Conservation (phyloP, 2,888 invertebrate species). For the Hipparchia semele region DNA sequence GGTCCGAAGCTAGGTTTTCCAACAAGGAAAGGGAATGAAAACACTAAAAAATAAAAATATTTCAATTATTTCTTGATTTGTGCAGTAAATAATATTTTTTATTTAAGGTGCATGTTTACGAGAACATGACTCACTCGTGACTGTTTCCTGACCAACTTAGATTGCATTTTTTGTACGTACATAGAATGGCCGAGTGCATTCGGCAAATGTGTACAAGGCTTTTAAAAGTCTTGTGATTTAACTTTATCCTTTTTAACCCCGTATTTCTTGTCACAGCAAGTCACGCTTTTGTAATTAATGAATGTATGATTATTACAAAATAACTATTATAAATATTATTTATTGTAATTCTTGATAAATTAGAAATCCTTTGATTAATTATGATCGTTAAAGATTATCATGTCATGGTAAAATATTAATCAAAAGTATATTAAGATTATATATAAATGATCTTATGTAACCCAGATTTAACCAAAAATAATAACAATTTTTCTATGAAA, state of each 20-base stretch:
- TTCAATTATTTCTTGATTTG: no score
- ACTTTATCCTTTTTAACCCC: neutral
- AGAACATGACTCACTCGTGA: no score
- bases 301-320: neutral
- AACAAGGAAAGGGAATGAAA: no score
- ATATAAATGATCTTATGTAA: neutral
- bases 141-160: no score
- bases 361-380: no score
- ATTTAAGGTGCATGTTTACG: no score
- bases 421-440: neutral
- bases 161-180: no score
- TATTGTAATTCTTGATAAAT: no score
- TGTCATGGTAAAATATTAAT: neutral
- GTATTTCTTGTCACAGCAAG: neutral
- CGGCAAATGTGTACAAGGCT: neutral
- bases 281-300: neutral
- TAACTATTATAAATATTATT: neutral
- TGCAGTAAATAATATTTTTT: no score
- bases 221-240: neutral
- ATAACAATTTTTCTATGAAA: constrained; percentile 8
- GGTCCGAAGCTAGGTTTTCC: no score
- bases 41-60: no score
- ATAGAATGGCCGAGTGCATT: no score
- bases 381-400: neutral
- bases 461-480: neutral